A percentile compares a stretch with the other conserved stretches of the same genome.
Conservation (phyloP, 2,113 vertebrate species). For the Willisornis vidua region DNA sequence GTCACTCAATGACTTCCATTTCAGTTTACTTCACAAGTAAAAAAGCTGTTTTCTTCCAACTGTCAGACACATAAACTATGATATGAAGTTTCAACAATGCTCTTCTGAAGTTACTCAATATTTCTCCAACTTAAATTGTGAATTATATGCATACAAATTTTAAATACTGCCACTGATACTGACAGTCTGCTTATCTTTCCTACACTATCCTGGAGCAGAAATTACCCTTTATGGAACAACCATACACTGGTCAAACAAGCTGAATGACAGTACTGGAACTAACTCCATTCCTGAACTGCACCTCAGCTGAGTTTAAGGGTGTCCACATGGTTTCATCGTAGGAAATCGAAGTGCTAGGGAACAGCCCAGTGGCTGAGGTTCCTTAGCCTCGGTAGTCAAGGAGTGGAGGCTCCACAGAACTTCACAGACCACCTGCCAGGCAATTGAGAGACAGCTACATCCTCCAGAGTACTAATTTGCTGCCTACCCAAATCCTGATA, state of each 20-base stretch:
- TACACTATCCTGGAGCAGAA: not conserved
- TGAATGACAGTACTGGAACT: accelerated
- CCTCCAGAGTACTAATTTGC: not conserved
- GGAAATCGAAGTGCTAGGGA: not conserved
- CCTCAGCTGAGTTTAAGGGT: not conserved
- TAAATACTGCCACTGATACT: not conserved
- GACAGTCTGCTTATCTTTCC: not conserved
- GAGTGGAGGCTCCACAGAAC: not conserved
- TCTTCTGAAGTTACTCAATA: not conserved
- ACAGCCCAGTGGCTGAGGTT: accelerated
- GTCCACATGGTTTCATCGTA: not conserved
- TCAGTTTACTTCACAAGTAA: not conserved
- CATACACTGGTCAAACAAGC: not conserved
- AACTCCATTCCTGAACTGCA: not conserved
- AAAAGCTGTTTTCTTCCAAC: not conserved
- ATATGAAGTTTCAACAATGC: not conserved
- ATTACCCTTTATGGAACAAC: not conserved
- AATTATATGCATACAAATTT: not conserved
- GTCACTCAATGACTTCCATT: not conserved
- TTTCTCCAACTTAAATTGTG: not conserved
- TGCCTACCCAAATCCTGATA: not conserved
- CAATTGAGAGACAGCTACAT: not conserved
- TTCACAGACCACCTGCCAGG: not conserved
- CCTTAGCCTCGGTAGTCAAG: not conserved
- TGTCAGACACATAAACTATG: not conserved